A percentile compares a stretch with the other conserved stretches of the same genome.
These are phyloP conservation scores for Xylophagus ater DNA, from an alignment of 2,888 invertebrate species.

Conservation along the genomic window DNA sequence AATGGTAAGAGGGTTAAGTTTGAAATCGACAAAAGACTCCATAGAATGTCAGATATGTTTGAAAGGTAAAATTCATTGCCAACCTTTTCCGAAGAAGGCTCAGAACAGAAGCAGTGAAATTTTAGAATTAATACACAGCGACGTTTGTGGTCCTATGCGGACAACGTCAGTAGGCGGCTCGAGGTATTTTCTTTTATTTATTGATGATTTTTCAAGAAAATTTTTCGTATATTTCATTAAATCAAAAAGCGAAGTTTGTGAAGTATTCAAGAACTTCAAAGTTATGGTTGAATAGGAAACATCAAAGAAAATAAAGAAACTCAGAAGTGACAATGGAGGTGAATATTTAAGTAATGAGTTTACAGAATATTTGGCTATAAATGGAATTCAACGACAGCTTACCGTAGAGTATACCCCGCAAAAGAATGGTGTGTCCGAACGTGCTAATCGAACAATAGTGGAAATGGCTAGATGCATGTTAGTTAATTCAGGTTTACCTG, in stretches of 20 bases:
- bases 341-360: slow-evolving; percentile 12
- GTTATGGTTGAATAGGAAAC: slow-evolving; percentile 14
- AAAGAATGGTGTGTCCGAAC: slow-evolving; percentile 16
- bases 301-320: slow-evolving; percentile 10
- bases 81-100: too few relatives aligned
- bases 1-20: too few relatives aligned
- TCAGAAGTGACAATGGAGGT: slow-evolving; percentile 12
- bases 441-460: slow-evolving; percentile 17
- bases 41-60: too few relatives aligned
- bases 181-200: slow-evolving; percentile 16
- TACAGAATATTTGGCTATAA: slow-evolving; percentile 4
- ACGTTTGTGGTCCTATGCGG: slow-evolving; percentile 17
- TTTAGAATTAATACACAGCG: slow-evolving; percentile 16
- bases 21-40: too few relatives aligned
- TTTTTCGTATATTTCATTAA: slow-evolving; percentile 17
- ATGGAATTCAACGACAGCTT: slow-evolving; percentile 9
- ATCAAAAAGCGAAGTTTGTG: slow-evolving; percentile 15
- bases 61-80: too few relatives aligned
- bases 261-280: slow-evolving; percentile 15
- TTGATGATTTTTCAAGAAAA: slow-evolving; percentile 16
- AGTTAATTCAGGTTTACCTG: slow-evolving; percentile 20
- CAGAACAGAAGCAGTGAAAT: too few relatives aligned
- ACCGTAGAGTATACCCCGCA: slow-evolving; percentile 14
- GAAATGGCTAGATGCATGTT: slow-evolving; percentile 25
- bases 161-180: slow-evolving; percentile 11